phyloP scores from a whole-genome alignment of 2,888 invertebrate species.

The Patella pellucida region DNA sequence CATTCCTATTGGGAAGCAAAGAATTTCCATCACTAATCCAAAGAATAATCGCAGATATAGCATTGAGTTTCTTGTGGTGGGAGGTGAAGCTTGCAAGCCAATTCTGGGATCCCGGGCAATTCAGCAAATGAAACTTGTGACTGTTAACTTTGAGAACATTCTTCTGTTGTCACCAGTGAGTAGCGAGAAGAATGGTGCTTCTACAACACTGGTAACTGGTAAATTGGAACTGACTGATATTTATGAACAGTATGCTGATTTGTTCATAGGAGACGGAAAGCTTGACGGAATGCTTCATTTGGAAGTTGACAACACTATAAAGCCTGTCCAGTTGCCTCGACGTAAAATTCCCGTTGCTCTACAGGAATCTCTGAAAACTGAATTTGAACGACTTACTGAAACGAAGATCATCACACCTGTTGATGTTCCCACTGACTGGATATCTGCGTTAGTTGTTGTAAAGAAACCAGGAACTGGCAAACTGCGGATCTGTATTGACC shows the following conservation, averaged over 20 bases:
- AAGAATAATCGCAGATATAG: constrained; percentile 16
- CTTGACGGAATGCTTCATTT: constrained; percentile 10
- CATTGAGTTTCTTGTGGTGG: constrained; percentile 21
- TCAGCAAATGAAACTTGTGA: constrained; percentile 24
- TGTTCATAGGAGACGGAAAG: constrained; percentile 9
- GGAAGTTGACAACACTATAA: constrained; percentile 8
- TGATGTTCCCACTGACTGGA: constrained; percentile 36
- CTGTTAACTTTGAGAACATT: constrained; percentile 22
- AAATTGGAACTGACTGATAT: neutral
- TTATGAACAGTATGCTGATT: constrained; percentile 4
- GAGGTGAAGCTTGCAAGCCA: constrained; percentile 16
- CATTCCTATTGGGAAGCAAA: constrained; percentile 30
- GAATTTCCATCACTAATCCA: constrained; percentile 24
- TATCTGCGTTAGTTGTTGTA: constrained; percentile 32
- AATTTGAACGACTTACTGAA: constrained; percentile 3
- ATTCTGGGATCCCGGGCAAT: constrained; percentile 21
- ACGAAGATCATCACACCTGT: constrained; percentile 23
- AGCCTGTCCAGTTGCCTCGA: neutral
- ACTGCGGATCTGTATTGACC: constrained; percentile 33
- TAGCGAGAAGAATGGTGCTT: too few species aligned
- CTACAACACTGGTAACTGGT: neutral
- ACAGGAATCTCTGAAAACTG: neutral
- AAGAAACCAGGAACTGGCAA: constrained; percentile 20
- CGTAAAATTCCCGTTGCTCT: constrained; percentile 9
- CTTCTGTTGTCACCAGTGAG: too few species aligned